These are phyloP conservation scores for Sycophaga agraensis DNA, from an alignment of 1,140 invertebrate species.

Conservation along the genomic window DNA sequence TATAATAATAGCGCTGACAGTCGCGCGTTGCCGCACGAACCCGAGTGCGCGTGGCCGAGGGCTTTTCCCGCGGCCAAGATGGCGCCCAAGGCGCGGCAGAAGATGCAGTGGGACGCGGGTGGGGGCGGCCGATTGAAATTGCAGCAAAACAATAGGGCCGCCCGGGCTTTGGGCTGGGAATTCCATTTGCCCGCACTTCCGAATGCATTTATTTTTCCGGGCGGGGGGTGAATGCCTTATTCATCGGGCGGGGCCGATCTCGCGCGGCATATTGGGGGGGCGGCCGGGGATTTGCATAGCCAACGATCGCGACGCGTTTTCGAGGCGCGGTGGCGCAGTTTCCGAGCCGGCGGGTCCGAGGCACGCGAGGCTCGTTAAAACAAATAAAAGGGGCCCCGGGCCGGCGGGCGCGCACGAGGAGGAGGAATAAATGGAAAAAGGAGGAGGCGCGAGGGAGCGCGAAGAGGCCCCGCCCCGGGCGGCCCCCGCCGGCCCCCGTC, in stretches of 20 bases:
- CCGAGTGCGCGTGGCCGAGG: too few species aligned
- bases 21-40: too few species aligned
- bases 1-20: too few species aligned
- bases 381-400: constrained; percentile 6
- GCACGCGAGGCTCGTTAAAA: constrained; percentile 27
- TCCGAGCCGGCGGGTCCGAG: constrained; percentile 12
- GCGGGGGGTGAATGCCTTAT: constrained; percentile 16
- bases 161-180: too few species aligned
- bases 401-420: not conserved
- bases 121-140: too few species aligned
- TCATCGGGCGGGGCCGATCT: constrained; percentile 22
- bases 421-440: constrained; percentile 13
- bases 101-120: too few species aligned
- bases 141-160: too few species aligned
- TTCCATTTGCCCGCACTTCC: not conserved
- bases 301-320: constrained; percentile 21
- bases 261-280: constrained; percentile 10
- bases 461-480: not conserved
- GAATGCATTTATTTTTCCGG: not conserved
- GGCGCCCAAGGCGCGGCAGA: too few species aligned
- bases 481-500: too few species aligned
- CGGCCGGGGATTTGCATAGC: constrained; percentile 15
- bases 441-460: not conserved
- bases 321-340: not conserved
- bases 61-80: too few species aligned